These are phyloP conservation scores for Brachypteracias leptosomus DNA, from an alignment of 2,113 vertebrate genomes.

Conservation along the genomic window DNA sequence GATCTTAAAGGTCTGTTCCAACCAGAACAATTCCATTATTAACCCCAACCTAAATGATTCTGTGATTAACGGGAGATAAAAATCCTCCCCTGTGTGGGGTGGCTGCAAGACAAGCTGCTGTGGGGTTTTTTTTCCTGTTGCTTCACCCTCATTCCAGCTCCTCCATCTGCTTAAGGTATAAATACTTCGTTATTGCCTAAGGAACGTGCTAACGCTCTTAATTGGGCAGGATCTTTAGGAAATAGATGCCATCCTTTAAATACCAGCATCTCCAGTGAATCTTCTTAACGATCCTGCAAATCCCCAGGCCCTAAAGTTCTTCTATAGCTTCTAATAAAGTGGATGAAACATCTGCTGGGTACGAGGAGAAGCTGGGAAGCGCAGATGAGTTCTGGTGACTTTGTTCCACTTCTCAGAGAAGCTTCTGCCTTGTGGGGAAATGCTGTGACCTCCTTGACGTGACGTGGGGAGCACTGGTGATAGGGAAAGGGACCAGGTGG, in stretches of 20 bases:
- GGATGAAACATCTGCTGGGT: background rate
- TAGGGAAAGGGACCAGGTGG: fast-evolving
- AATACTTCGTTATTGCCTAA: background rate
- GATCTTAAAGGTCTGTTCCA: background rate
- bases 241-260: background rate
- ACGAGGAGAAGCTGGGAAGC: background rate
- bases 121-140: background rate
- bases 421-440: background rate
- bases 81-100: fast-evolving
- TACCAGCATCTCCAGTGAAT: background rate
- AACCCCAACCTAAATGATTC: background rate
- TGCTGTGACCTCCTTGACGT: background rate
- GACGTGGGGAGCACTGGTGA: background rate
- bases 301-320: background rate
- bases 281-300: background rate
- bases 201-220: background rate
- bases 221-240: background rate
- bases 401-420: background rate
- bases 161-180: background rate
- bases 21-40: too few relatives aligned
- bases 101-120: background rate
- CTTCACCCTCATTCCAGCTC: background rate
- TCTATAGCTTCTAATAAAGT: background rate
- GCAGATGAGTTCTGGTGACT: background rate
- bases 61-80: background rate